These are phyloP conservation scores for Epinephelus coioides DNA, from an alignment of 2,797 vertebrate genomes.

Conservation along the genomic window DNA sequence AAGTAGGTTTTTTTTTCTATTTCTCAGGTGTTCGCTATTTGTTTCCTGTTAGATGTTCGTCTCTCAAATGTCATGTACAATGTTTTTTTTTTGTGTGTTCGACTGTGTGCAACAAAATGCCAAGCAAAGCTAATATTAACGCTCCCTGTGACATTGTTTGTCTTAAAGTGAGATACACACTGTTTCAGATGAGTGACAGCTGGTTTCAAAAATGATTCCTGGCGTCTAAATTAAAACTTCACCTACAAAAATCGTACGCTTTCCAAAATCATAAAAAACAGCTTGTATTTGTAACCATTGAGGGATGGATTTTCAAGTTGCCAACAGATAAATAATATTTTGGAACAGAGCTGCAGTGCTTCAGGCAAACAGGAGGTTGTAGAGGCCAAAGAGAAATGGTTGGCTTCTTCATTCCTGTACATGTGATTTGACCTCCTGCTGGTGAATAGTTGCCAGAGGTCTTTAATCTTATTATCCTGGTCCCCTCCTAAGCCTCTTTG, in stretches of 20 bases:
- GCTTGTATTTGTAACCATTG: conserved; percentile 35
- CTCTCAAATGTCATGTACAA: conserved; percentile 68
- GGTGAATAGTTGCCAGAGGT: conserved; percentile 55
- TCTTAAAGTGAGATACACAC: conserved; percentile 52
- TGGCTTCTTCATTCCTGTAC: conserved; percentile 37
- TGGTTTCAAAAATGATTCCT: conserved; percentile 52
- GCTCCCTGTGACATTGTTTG: conserved; percentile 58
- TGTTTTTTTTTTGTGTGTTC: conserved; percentile 38
- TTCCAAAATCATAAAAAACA: conserved; percentile 24
- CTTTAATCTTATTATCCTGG: conserved; percentile 72
- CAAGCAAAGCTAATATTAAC: conserved; percentile 80
- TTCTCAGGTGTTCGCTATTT: conserved; percentile 68
- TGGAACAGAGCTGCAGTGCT: conserved; percentile 33
- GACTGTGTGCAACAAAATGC: conserved; percentile 71
- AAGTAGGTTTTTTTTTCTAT: conserved; percentile 64
- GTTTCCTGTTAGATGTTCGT: conserved; percentile 73
- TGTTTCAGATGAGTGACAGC: conserved; percentile 70
- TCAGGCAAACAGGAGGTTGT: conserved; percentile 25
- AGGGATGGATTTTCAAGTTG: conserved; percentile 45
- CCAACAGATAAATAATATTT: conserved; percentile 23
- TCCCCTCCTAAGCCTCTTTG: conserved; percentile 73
- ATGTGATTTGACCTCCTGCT: conserved; percentile 57
- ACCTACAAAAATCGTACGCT: conserved; percentile 22
- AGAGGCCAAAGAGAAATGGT: conserved; percentile 30
- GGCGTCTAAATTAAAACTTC: conserved; percentile 44